Evolutionary conservation across 2,113 vertebrate species (phyloP).

Genomic region (Plectropomus leopardus): DNA sequence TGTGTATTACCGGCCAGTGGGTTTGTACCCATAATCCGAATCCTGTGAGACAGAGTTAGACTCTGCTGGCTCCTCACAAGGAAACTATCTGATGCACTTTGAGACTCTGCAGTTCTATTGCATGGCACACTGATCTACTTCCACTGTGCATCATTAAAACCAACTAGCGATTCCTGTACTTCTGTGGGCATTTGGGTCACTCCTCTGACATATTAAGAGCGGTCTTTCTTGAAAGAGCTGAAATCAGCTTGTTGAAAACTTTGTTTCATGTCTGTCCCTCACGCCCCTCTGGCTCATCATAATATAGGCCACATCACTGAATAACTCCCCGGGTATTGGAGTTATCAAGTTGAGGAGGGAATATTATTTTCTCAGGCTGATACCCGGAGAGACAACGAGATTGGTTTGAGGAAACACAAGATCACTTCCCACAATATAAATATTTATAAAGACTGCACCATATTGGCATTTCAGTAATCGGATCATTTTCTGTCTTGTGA

Average conservation of each 20-base stretch:
- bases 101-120: background rate
- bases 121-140: slow-evolving; percentile 9
- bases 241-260: slow-evolving; percentile 8
- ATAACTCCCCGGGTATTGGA: background rate
- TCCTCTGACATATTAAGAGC: background rate
- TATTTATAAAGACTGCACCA: slow-evolving; percentile 23
- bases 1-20: too few species aligned
- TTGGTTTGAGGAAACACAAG: background rate
- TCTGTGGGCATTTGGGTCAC: slow-evolving; percentile 16
- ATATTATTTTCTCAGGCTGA: slow-evolving; percentile 20
- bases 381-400: background rate
- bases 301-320: slow-evolving; percentile 26
- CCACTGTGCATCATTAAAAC: slow-evolving; percentile 15
- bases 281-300: background rate
- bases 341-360: slow-evolving; percentile 1
- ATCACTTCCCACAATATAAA: background rate
- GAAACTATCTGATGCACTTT: background rate
- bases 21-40: too few species aligned
- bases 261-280: background rate
- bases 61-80: background rate
- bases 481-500: background rate
- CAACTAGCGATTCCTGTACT: background rate
- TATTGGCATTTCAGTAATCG: slow-evolving; percentile 1
- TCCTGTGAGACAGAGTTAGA: too few species aligned
- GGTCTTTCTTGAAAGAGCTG: slow-evolving; percentile 1